Evolutionary conservation across 2,888 invertebrate genomes (phyloP), one percentile per base, ranked within the genome.

Genomic region (Lottia scabra): DNA sequence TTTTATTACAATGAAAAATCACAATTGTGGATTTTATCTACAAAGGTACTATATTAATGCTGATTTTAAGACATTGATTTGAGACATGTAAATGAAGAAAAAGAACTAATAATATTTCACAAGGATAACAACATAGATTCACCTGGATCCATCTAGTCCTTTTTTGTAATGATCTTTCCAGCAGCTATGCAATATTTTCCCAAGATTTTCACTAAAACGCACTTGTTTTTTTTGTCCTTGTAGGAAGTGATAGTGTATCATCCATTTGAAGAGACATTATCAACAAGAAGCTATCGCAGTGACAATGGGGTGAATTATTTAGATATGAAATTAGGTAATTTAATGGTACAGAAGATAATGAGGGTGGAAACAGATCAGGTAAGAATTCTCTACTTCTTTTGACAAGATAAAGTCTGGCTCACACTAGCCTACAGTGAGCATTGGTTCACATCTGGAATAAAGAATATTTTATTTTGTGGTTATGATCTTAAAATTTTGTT

Each of bases 291-390:
- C 66, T 85, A 85, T 75, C 80, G 81, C 26, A 81, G 84, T 68
- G 85, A 86, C 71, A 81, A 80, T 67, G 82, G 82, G 46, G 81
- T 81, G 63, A 84, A 84, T 70, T 88, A 82, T 91, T 92, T 99
- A 89, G 98, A 99, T 91, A 95, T 99, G 94, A 98, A 98, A 90
- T 96, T 97, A 87, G 98, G 98, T 45, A 97, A 98, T 87, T 91
- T 98, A 87, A 94, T 98, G 93, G 96, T 97, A 89, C 98, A 98
- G 91, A 93, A 96, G 81, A 96, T 98, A 84, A 96, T 97, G 76
- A 92, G 98, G 83, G 93, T 99, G 81, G 98, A 98, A 89, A 99
- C 98, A 0, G 97, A 98, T 90, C 90, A 90, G 88, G 90, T 90
- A 82, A 71, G 76, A 63, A 30, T 4, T 30, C 23, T 67, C 27